Conservation (phyloP, 35 echinoderm and acorn worm species). For the Strongylocentrotus purpuratus region DNA sequence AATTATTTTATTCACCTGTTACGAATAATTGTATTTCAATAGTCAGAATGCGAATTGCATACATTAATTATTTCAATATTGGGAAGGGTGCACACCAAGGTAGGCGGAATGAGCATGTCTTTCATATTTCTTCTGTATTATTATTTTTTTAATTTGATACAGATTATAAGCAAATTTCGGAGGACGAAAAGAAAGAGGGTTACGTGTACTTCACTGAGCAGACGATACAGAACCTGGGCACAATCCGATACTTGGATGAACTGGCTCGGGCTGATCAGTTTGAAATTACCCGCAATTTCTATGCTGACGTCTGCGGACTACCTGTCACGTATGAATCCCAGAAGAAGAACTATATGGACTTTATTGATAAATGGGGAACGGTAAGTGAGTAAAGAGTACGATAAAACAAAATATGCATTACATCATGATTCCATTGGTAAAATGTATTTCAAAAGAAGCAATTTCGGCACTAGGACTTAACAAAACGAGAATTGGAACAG, state of each 20-base stretch:
- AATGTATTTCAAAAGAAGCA: not conserved
- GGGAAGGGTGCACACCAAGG: too few relatives aligned
- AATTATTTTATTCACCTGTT: too few relatives aligned
- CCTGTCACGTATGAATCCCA: not conserved
- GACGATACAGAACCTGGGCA: not conserved
- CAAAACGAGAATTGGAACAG: too few relatives aligned
- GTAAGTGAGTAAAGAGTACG: not conserved
- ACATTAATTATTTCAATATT: too few relatives aligned
- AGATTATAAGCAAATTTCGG: not conserved
- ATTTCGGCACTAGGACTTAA: too few relatives aligned
- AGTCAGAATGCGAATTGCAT: too few relatives aligned
- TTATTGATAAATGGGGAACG: not conserved
- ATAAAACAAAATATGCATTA: too few relatives aligned
- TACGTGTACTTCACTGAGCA: not conserved
- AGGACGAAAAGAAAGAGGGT: not conserved
- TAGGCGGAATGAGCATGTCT: too few relatives aligned
- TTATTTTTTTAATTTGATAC: not conserved
- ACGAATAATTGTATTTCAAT: too few relatives aligned
- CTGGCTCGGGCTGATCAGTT: not conserved
- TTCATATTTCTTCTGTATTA: too few relatives aligned
- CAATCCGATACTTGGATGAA: not conserved
- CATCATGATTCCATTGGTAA: not conserved
- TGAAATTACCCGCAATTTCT: not conserved
- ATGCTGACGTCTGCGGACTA: not conserved
- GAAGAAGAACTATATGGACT: not conserved